Conservation (phyloP, 2,888 invertebrate genomes). For the Melinopterus prodromus region DNA sequence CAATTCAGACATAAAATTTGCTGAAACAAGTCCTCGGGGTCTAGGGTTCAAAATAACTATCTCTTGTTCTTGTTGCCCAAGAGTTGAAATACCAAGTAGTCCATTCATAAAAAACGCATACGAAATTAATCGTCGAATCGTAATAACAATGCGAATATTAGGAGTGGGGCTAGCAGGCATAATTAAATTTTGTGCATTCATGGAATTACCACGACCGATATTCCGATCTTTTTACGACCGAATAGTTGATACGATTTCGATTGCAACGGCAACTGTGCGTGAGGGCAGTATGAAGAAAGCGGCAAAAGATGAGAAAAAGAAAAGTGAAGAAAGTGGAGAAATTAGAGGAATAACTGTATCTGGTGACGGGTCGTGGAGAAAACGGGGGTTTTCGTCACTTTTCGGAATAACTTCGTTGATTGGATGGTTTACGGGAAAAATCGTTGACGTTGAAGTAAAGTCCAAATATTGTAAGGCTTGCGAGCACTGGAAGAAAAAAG, state of each 20-base stretch:
- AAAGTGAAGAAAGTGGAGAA: conserved; percentile 17
- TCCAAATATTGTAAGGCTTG: conserved; percentile 29
- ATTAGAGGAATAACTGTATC: conserved; percentile 14
- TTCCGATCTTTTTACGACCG: conserved; percentile 38
- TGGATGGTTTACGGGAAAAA: conserved; percentile 26
- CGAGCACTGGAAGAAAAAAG: conserved; percentile 35
- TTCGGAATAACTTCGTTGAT: conserved; percentile 25
- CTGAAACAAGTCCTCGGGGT: too few species aligned
- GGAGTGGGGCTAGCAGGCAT: conserved; percentile 42
- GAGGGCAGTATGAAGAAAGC: conserved; percentile 20
- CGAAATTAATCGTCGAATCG: too few species aligned
- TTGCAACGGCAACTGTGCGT: not conserved
- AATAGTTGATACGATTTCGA: conserved; percentile 29
- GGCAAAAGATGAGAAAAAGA: conserved; percentile 22
- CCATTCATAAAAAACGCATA: too few species aligned
- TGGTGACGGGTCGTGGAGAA: conserved; percentile 29
- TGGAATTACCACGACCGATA: conserved; percentile 42
- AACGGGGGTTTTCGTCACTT: conserved; percentile 23
- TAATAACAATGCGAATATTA: conserved; percentile 31
- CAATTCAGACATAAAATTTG: too few species aligned
- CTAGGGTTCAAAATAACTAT: too few species aligned
- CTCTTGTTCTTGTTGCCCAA: too few species aligned
- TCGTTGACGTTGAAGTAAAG: conserved; percentile 25
- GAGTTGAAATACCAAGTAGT: too few species aligned
- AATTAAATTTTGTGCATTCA: conserved; percentile 43